Percentiles rank a stretch among this genome's conserved stretches.
These are phyloP conservation scores for Sciurus carolinensis DNA, from an alignment of 2,797 vertebrate genomes.

Conservation along the genomic window DNA sequence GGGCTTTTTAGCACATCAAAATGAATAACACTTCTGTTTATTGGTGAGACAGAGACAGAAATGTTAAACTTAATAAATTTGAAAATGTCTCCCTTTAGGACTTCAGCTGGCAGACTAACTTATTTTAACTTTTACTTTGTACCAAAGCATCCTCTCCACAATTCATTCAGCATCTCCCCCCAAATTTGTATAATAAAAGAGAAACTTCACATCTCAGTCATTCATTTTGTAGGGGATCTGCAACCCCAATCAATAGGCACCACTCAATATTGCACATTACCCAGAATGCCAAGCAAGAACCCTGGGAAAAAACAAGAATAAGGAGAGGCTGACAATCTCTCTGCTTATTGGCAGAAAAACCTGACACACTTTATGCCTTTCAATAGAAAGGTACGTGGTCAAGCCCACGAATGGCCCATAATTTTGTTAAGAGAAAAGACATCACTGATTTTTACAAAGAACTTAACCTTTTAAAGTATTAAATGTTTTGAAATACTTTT, in stretches of 20 bases:
- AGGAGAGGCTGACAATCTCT: constrained; percentile 47
- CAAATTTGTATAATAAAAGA: constrained; percentile 21
- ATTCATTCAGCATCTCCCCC: constrained; percentile 39
- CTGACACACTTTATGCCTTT: constrained; percentile 17
- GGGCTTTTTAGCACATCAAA: constrained; percentile 44
- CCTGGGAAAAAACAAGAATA: neutral
- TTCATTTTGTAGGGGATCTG: constrained; percentile 1
- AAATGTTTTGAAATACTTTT: constrained; percentile 6
- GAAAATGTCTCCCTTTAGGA: constrained; percentile 52
- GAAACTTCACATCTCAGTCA: constrained; percentile 21
- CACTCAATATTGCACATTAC: constrained; percentile 39
- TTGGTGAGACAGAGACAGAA: constrained; percentile 40
- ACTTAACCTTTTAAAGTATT: constrained; percentile 18
- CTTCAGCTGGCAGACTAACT: constrained; percentile 31
- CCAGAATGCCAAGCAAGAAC: constrained; percentile 60
- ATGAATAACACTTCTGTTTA: constrained; percentile 54
- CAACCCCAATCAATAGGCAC: constrained; percentile 13
- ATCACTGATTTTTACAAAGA: neutral
- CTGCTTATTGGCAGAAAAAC: constrained; percentile 28
- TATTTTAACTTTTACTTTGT: constrained; percentile 24
- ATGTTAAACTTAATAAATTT: constrained; percentile 46
- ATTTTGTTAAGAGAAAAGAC: constrained; percentile 22
- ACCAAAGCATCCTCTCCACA: constrained; percentile 24
- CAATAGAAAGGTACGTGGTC: neutral
- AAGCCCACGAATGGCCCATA: neutral